A percentile compares a stretch with the other conserved stretches of the same genome.
phyloP scores from a whole-genome alignment of 2,113 vertebrate genomes.

The Macrotis lagotis region DNA sequence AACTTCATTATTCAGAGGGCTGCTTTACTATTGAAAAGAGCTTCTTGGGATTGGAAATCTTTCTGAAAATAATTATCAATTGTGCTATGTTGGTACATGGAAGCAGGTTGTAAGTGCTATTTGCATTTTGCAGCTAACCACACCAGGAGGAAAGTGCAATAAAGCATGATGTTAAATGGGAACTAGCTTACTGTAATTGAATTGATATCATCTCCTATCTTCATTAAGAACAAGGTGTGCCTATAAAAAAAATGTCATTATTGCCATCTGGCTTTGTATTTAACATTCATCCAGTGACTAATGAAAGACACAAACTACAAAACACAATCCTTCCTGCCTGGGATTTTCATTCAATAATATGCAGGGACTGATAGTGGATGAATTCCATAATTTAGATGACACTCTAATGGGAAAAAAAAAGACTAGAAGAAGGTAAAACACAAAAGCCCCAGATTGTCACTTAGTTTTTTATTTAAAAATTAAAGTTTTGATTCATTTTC shows the following conservation, averaged over 20 bases:
- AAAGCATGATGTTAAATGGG: neutral
- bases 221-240: conserved; percentile 62
- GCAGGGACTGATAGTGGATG: conserved; percentile 61
- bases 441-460: neutral
- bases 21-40: conserved; percentile 50
- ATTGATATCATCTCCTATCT: conserved; percentile 58
- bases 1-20: neutral
- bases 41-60: conserved; percentile 32
- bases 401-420: neutral
- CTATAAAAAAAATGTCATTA: conserved; percentile 23
- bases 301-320: conserved; percentile 71
- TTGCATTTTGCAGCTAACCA: neutral
- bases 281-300: conserved; percentile 46
- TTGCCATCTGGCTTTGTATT: conserved; percentile 38
- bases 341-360: conserved; percentile 32
- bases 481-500: neutral
- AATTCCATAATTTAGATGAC: neutral
- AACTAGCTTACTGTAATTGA: neutral
- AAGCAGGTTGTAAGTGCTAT: conserved; percentile 21
- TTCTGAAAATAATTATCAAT: conserved; percentile 20
- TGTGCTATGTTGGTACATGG: conserved; percentile 23
- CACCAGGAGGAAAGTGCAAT: neutral
- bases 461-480: neutral
- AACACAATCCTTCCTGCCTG: conserved; percentile 54
- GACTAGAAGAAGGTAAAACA: neutral